These are phyloP conservation scores for Dasypolia templi DNA, from an alignment of 2,888 invertebrate genomes.

Conservation along the genomic window DNA sequence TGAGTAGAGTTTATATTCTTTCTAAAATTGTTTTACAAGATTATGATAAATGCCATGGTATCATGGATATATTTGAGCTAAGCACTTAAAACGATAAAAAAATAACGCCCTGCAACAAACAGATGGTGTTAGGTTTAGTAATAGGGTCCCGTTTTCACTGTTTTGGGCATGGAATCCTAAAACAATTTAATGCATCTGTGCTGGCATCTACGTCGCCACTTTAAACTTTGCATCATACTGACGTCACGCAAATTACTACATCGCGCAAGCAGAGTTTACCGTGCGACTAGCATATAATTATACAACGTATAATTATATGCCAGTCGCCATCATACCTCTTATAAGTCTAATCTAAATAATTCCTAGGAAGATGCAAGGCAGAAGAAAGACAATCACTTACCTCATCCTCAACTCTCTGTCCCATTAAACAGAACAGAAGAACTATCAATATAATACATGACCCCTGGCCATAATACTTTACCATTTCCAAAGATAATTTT, in stretches of 20 bases:
- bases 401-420: conserved; percentile 84
- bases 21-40: too few relatives aligned
- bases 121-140: neutral
- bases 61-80: neutral
- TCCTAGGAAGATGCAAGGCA: neutral
- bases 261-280: too few relatives aligned
- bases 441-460: conserved; percentile 81
- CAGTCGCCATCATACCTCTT: too few relatives aligned
- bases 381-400: conserved; percentile 63
- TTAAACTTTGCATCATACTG: too few relatives aligned
- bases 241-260: too few relatives aligned
- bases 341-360: neutral
- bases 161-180: neutral
- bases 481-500: conserved; percentile 79
- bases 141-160: too few relatives aligned
- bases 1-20: too few relatives aligned
- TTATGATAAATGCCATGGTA: too few relatives aligned
- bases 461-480: conserved; percentile 84
- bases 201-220: too few relatives aligned
- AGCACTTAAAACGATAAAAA: neutral
- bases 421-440: conserved; percentile 82
- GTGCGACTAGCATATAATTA: too few relatives aligned
- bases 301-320: too few relatives aligned
- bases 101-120: neutral
- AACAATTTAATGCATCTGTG: neutral